These are phyloP conservation scores for Apamea anceps DNA, from an alignment of 2,888 invertebrate genomes.

Conservation along the genomic window DNA sequence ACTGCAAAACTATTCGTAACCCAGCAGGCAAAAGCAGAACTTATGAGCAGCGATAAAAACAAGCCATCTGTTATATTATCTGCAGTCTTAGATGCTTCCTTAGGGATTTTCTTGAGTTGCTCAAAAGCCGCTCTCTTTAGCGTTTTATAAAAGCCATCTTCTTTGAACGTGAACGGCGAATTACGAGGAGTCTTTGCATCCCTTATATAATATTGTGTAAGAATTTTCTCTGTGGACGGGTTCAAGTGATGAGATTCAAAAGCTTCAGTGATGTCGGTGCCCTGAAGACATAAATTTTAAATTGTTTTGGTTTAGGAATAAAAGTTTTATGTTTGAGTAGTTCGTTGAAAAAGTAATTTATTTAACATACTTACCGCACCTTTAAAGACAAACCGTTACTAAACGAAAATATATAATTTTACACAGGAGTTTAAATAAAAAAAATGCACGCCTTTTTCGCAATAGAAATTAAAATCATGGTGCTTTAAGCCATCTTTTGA, in stretches of 20 bases:
- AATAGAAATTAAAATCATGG: no score
- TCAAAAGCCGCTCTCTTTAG: constrained; percentile 91
- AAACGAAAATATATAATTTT: no score
- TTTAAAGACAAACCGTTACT: no score
- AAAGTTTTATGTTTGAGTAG: background rate
- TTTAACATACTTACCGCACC: no score
- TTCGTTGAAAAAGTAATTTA: no score
- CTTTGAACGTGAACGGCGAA: constrained; percentile 93
- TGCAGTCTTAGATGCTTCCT: constrained; percentile 76
- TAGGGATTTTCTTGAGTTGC: constrained; percentile 88
- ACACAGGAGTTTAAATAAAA: no score
- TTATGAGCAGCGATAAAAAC: constrained; percentile 76
- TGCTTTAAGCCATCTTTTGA: no score
- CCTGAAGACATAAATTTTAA: constrained; percentile 79
- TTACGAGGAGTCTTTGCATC: constrained; percentile 92
- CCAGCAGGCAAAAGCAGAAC: constrained; percentile 74
- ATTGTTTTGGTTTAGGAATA: constrained; percentile 6
- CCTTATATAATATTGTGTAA: constrained; percentile 86
- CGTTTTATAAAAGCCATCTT: constrained; percentile 93
- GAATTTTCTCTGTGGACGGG: constrained; percentile 88
- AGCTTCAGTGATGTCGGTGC: constrained; percentile 95
- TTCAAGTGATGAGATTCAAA: constrained; percentile 94
- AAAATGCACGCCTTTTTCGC: no score
- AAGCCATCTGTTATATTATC: constrained; percentile 82
- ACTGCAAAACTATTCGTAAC: constrained; percentile 71